Conservation (phyloP, 2,888 invertebrate genomes). For the Rhagophthalmus giganteus region DNA sequence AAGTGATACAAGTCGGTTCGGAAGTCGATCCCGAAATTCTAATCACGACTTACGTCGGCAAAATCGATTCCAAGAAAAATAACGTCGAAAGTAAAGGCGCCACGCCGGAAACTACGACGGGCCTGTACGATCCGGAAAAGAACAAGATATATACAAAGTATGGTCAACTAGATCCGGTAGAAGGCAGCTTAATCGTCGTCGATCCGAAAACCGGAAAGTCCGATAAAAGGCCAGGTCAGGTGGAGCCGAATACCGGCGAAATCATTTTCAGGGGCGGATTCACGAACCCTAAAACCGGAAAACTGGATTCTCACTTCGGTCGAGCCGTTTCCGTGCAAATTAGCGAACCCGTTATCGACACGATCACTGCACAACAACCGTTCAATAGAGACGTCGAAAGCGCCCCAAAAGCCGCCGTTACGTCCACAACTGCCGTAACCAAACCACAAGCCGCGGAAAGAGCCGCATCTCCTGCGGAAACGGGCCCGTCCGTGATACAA, state of each 20-base stretch:
- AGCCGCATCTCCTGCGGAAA: conserved; percentile 16
- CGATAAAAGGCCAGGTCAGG: conserved; percentile 65
- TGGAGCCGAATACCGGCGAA: conserved; percentile 71
- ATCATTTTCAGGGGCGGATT: conserved; percentile 69
- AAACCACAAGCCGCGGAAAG: background rate
- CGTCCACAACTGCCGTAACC: conserved; percentile 4
- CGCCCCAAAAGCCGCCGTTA: conserved; percentile 17
- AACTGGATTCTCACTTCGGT: conserved; percentile 59
- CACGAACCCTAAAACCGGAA: conserved; percentile 73
- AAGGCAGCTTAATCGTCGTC: conserved; percentile 66
- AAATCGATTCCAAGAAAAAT: conserved; percentile 70
- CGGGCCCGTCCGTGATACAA: conserved; percentile 16
- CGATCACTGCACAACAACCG: conserved; percentile 56
- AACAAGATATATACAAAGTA: conserved; percentile 75
- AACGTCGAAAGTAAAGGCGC: conserved; percentile 71
- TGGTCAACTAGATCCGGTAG: conserved; percentile 70
- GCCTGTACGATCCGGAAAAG: conserved; percentile 70
- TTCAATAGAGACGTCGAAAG: conserved; percentile 39
- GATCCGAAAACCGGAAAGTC: conserved; percentile 62
- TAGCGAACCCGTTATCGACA: conserved; percentile 54
- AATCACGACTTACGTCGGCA: conserved; percentile 70
- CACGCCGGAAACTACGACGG: conserved; percentile 67
- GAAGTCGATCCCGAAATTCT: conserved; percentile 71
- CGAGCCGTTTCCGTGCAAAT: conserved; percentile 52
- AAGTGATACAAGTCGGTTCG: conserved; percentile 67